Evolutionary conservation across 2,797 vertebrate genomes (phyloP).

Genomic region (Epinephelus awoara): DNA sequence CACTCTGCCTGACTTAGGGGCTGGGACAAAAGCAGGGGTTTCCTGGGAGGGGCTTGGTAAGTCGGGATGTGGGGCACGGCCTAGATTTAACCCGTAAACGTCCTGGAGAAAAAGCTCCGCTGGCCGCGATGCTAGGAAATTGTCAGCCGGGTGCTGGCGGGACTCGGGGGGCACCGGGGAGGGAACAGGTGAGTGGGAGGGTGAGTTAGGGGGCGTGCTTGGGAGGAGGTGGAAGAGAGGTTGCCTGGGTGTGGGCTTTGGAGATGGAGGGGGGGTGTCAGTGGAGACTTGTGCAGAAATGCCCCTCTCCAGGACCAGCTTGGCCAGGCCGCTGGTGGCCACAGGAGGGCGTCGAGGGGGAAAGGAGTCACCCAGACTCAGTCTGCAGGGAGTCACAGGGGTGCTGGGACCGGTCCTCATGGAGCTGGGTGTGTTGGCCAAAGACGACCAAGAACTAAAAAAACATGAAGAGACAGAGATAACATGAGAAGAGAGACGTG

Average conservation of each 20-base stretch:
- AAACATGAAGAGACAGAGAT: slow-evolving; percentile 15
- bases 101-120: slow-evolving; percentile 97
- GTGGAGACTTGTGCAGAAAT: slow-evolving; percentile 94
- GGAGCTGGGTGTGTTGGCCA: slow-evolving; percentile 85
- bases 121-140: slow-evolving; percentile 95
- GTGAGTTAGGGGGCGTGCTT: slow-evolving; percentile 93
- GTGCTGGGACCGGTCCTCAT: slow-evolving; percentile 87
- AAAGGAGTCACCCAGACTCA: slow-evolving; percentile 91
- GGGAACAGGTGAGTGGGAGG: slow-evolving; percentile 85
- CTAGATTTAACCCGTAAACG: slow-evolving; percentile 90
- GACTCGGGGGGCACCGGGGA: slow-evolving; percentile 87
- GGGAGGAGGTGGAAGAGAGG: slow-evolving; percentile 80
- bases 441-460: slow-evolving; percentile 71
- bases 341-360: slow-evolving; percentile 84
- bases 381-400: slow-evolving; percentile 89
- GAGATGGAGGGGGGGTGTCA: slow-evolving; percentile 67
- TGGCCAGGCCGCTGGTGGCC: slow-evolving; percentile 88
- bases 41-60: slow-evolving; percentile 78
- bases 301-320: slow-evolving; percentile 92
- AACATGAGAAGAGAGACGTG: background rate
- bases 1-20: background rate
- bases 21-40: background rate
- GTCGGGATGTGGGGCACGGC: slow-evolving; percentile 81
- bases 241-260: slow-evolving; percentile 53
- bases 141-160: slow-evolving; percentile 85